These are phyloP conservation scores for Empis livida DNA, from an alignment of 2,888 invertebrate genomes.

Conservation along the genomic window DNA sequence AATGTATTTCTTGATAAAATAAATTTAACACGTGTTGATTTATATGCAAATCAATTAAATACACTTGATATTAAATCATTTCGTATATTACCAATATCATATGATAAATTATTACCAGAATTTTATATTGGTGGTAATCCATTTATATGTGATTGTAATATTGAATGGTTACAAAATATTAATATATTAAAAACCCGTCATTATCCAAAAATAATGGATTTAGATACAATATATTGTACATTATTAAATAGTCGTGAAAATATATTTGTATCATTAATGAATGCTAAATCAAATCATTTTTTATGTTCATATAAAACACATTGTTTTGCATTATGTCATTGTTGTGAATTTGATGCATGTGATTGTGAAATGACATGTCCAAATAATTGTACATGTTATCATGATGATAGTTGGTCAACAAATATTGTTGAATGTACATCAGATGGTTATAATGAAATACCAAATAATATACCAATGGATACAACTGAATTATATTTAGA, in stretches of 20 bases:
- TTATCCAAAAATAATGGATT: constrained; percentile 82
- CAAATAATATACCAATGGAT: constrained; percentile 85
- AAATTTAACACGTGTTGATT: constrained; percentile 80
- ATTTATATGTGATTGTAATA: constrained; percentile 87
- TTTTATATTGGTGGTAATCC: constrained; percentile 92
- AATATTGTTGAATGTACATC: constrained; percentile 86
- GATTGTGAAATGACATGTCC: constrained; percentile 97
- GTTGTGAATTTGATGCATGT: constrained; percentile 94
- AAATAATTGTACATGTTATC: constrained; percentile 85
- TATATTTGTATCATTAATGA: constrained; percentile 71
- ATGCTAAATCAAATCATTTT: constrained; percentile 80
- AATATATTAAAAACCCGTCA: constrained; percentile 74
- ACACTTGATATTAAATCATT: constrained; percentile 82
- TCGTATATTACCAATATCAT: constrained; percentile 63
- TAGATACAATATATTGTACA: constrained; percentile 81
- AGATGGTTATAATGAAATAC: constrained; percentile 68
- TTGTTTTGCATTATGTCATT: constrained; percentile 88
- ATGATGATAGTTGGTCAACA: constrained; percentile 85
- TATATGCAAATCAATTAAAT: constrained; percentile 84
- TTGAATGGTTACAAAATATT: constrained; percentile 89
- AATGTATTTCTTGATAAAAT: constrained; percentile 81
- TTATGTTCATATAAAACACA: constrained; percentile 85
- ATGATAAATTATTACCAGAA: constrained; percentile 64
- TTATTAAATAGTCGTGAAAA: constrained; percentile 72
- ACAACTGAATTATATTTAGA: constrained; percentile 90